Percentiles rank a stretch among this genome's conserved stretches.
phyloP scores from a whole-genome alignment of 2,113 vertebrate species.

The Benitochromis conjunctus region DNA sequence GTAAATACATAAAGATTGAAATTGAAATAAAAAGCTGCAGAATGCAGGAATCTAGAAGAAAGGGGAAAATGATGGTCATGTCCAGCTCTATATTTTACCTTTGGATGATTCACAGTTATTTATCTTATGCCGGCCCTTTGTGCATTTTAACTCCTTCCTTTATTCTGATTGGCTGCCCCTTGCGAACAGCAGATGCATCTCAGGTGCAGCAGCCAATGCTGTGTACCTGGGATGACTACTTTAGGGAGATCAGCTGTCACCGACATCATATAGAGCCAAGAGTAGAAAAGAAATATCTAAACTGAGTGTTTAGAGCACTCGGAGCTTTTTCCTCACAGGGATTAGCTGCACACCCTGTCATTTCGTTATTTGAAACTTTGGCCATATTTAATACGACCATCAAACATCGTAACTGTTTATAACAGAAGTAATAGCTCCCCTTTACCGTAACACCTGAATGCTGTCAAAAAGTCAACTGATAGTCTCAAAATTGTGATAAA shows the following conservation, averaged over 20 bases:
- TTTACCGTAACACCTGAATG: rapidly evolving
- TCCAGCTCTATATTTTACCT: too few relatives aligned
- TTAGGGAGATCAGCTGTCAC: background rate
- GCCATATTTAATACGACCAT: rapidly evolving
- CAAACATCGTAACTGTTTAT: background rate
- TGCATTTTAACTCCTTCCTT: background rate
- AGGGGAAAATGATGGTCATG: too few relatives aligned
- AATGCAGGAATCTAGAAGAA: background rate
- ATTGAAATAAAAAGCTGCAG: background rate
- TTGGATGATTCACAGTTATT: too few relatives aligned
- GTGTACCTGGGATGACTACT: background rate
- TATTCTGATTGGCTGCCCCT: background rate
- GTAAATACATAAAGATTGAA: background rate
- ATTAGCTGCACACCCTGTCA: rapidly evolving
- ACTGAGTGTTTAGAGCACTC: background rate
- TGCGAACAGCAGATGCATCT: background rate
- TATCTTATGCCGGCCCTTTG: too few relatives aligned
- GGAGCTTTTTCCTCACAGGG: background rate
- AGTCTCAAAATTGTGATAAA: background rate
- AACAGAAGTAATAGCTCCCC: background rate
- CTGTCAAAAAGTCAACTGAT: background rate
- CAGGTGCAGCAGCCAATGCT: background rate
- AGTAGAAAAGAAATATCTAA: background rate
- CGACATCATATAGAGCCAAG: background rate
- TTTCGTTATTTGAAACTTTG: background rate